Evolutionary conservation across 2,888 invertebrate species (phyloP).

Genomic region (Colostygia pectinataria): DNA sequence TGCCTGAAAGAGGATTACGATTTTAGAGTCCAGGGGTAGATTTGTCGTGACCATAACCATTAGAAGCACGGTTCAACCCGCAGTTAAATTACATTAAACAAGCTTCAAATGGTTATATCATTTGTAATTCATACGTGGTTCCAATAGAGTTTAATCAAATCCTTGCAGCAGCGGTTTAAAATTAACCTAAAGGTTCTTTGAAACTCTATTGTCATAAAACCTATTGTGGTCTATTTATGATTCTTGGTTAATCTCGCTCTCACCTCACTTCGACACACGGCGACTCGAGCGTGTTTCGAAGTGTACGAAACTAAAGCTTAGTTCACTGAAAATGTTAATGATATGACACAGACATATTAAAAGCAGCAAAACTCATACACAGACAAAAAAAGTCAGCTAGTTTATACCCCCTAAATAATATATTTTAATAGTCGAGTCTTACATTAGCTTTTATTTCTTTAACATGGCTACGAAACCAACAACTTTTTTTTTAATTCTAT

Average conservation of each 20-base stretch:
- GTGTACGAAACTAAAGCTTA: background rate
- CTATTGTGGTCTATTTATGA: background rate
- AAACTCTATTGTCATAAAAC: no score
- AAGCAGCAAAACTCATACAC: background rate
- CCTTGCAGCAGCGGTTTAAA: no score
- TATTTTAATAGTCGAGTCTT: background rate
- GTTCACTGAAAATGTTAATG: slow-evolving; percentile 9
- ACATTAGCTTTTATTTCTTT: no score
- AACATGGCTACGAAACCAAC: no score
- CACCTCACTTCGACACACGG: background rate
- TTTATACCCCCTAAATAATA: background rate
- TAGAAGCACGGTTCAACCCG: slow-evolving; percentile 6
- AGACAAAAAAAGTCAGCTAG: background rate
- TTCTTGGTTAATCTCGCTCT: background rate
- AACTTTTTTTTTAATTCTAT: no score
- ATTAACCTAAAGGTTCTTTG: no score
- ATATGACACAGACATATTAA: slow-evolving; percentile 1
- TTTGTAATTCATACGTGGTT: slow-evolving; percentile 1
- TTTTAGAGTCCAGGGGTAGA: slow-evolving; percentile 4
- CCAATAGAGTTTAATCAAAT: no score
- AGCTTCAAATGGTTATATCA: slow-evolving; percentile 1
- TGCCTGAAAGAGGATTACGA: no score
- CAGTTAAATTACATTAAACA: slow-evolving; percentile 7
- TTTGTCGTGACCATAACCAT: slow-evolving; percentile 4
- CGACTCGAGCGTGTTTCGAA: no score